Evolutionary conservation across 2,888 invertebrate species (phyloP), one percentile per base, ranked within the genome.

Genomic region (Sepiola atlantica): DNA sequence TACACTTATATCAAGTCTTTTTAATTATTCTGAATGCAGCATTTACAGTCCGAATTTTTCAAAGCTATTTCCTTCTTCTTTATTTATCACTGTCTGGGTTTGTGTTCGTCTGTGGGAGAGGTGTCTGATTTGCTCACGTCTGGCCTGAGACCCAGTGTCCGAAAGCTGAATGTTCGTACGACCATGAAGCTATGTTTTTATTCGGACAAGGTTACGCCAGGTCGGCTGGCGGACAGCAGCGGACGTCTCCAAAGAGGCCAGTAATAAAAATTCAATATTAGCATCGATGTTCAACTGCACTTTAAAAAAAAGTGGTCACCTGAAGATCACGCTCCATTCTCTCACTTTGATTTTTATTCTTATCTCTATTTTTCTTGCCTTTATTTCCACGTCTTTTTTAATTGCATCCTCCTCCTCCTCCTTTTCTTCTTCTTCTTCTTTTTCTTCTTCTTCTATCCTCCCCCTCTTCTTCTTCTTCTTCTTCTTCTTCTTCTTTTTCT

Each of bases 131-230:
- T 10, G 61, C 21, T 4, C 61, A 61, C 0, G 28, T 61, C 32
- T n/a, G 77, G 10, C 14, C 77, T n/a, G 77, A 32, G 77, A 77
- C n/a, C 77, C 77, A 77, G 3, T n/a, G n/a, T 77, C 21, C n/a
- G 77, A 14, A 45, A 45, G 77, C 21, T n/a, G 77, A 77, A n/a
- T 77, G 77, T 14, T n/a, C 32, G 77, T 77, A 32, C n/a, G 77
- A 77, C 77, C 77, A 77, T 77, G 77, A 77, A n/a, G 77, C n/a
- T n/a, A 77, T n/a, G 77, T 77, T 77, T 45, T 77, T 77, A 77
- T 77, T 77, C 77, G n/a, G n/a, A 77, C 77, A 32, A 77, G 77
- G 77, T 77, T n/a, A 77, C 77, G n/a, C 77, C 14, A 77, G 77
- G 77, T 77, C 77, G n/a, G n/a, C 77, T 77, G n/a, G 77, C n/a